Evolutionary conservation across 2,113 vertebrate genomes (phyloP).

Genomic region (Mustela nigripes): DNA sequence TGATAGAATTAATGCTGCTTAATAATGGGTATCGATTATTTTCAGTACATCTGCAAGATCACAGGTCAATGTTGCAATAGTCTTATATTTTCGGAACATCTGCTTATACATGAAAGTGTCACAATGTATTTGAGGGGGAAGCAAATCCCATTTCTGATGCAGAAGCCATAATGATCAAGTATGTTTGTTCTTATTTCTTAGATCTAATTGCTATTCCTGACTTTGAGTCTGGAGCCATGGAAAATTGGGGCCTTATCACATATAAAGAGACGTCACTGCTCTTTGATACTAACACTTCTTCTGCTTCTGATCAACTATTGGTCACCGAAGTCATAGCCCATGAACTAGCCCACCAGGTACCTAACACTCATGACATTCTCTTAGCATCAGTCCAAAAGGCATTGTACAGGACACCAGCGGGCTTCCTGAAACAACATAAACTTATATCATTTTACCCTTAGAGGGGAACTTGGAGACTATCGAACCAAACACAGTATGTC

Average conservation of each 20-base stretch:
- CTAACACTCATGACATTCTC: not conserved
- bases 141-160: not conserved
- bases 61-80: not conserved
- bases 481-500: not conserved
- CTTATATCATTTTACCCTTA: not conserved
- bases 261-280: slow-evolving; percentile 88
- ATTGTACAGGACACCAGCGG: not conserved
- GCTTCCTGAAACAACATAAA: not conserved
- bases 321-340: slow-evolving; percentile 88
- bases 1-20: not conserved
- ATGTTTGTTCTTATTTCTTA: slow-evolving; percentile 66
- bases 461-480: not conserved
- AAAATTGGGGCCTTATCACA: slow-evolving; percentile 90
- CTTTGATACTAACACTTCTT: slow-evolving; percentile 87
- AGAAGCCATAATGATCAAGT: not conserved
- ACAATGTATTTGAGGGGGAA: not conserved
- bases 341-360: slow-evolving; percentile 90
- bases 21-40: not conserved
- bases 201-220: slow-evolving; percentile 89
- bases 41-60: not conserved
- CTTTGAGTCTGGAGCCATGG: slow-evolving; percentile 88
- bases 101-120: not conserved
- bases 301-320: slow-evolving; percentile 89
- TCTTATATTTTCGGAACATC: slow-evolving; percentile 16
- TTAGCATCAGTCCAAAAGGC: not conserved